A percentile compares a stretch with the other conserved stretches of the same genome.
These are phyloP conservation scores for Furnarius figulus DNA, from an alignment of 2,113 vertebrate genomes.

Conservation along the genomic window DNA sequence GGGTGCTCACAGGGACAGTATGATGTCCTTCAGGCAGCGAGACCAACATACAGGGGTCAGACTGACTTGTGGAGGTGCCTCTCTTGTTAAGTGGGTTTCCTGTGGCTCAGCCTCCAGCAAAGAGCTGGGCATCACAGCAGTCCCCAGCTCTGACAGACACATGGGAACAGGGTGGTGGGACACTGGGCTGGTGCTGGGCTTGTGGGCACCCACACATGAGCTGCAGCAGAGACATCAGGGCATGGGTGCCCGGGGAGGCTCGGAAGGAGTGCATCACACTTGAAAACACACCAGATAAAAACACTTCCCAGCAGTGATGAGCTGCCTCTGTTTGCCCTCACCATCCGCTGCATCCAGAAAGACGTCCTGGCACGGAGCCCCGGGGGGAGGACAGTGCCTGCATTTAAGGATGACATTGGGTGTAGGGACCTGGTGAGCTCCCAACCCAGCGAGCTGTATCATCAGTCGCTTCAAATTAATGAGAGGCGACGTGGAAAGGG, in stretches of 20 bases:
- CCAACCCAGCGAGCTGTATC: accelerated
- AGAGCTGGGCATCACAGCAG: neutral
- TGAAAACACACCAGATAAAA: neutral
- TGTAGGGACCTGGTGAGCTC: neutral
- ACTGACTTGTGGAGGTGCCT: neutral
- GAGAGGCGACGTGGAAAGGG: neutral
- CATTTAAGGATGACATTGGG: neutral
- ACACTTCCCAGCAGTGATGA: accelerated
- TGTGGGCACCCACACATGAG: accelerated
- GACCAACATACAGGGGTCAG: accelerated
- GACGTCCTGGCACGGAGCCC: neutral
- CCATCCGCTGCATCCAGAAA: neutral
- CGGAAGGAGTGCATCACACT: neutral
- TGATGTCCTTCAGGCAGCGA: neutral
- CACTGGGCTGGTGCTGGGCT: accelerated
- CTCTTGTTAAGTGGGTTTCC: neutral
- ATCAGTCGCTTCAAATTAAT: neutral
- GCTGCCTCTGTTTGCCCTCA: neutral
- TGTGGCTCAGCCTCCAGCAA: accelerated
- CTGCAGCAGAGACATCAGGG: neutral
- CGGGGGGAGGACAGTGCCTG: neutral
- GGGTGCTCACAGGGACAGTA: accelerated
- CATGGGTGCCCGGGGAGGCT: neutral
- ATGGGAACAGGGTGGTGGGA: accelerated
- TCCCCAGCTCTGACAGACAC: neutral